Percentiles rank a stretch among this genome's conserved stretches.
These are phyloP conservation scores for Peromyscus nudipes DNA, from an alignment of 2,797 vertebrate species.

Conservation along the genomic window DNA sequence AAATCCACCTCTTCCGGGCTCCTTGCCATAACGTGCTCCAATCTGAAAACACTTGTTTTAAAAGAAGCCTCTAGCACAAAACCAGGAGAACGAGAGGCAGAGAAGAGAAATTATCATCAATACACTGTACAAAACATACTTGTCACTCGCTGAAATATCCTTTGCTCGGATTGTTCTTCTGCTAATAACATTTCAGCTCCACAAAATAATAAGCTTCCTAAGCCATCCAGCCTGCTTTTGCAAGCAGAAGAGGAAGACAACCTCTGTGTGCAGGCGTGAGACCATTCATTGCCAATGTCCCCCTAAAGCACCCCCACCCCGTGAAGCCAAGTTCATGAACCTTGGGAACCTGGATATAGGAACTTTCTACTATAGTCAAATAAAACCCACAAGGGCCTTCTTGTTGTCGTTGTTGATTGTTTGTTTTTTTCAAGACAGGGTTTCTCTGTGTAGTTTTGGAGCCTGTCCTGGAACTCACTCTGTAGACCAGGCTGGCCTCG, in stretches of 20 bases:
- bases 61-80: slow-evolving; percentile 71
- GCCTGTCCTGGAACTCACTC: no score
- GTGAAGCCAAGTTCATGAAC: not conserved
- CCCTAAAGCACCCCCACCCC: no score
- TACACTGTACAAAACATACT: slow-evolving; percentile 56
- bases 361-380: not conserved
- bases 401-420: no score
- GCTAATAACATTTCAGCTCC: slow-evolving; percentile 46
- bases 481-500: no score
- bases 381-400: not conserved
- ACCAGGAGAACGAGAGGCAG: slow-evolving; percentile 5
- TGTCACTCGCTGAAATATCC: slow-evolving; percentile 52
- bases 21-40: slow-evolving; percentile 55
- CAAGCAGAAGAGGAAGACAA: not conserved
- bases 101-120: slow-evolving; percentile 59
- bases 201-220: not conserved
- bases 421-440: no score
- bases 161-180: slow-evolving; percentile 2
- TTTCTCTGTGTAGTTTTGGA: no score
- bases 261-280: not conserved
- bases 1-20: slow-evolving; percentile 73
- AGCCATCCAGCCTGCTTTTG: not conserved
- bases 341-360: not conserved
- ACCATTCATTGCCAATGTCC: not conserved
- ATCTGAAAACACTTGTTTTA: slow-evolving; percentile 69